phyloP scores from a whole-genome alignment of 2,113 vertebrate genomes.

The Hirundichthys speculiger region DNA sequence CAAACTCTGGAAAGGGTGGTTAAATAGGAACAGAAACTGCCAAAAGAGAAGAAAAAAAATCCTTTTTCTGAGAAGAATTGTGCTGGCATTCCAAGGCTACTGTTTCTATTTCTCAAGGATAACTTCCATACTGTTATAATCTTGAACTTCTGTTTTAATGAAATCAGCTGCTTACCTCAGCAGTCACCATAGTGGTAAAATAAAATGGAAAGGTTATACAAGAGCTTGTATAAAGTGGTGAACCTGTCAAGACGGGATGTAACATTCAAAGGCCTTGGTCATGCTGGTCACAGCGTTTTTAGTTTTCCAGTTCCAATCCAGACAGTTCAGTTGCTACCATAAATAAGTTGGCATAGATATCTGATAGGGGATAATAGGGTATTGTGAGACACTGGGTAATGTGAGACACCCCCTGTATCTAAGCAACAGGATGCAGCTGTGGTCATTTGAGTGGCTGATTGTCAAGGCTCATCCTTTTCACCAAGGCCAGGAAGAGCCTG shows the following conservation, averaged over 20 bases:
- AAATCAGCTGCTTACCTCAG: slow-evolving; percentile 64
- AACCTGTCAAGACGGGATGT: slow-evolving; percentile 39
- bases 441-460: too few species aligned
- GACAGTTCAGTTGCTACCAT: too few species aligned
- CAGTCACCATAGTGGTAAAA: slow-evolving; percentile 53
- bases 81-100: slow-evolving; percentile 29
- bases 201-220: slow-evolving; percentile 62
- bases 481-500: too few species aligned
- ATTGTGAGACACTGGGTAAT: too few species aligned
- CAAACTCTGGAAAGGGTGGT: slow-evolving; percentile 6
- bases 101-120: slow-evolving; percentile 58
- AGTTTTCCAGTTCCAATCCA: too few species aligned
- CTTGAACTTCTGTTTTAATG: slow-evolving; percentile 50
- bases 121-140: slow-evolving; percentile 45
- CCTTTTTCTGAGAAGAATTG: slow-evolving; percentile 19
- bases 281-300: not conserved
- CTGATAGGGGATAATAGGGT: too few species aligned
- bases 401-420: too few species aligned
- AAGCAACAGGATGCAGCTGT: too few species aligned
- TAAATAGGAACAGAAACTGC: slow-evolving; percentile 36
- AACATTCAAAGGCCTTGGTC: slow-evolving; percentile 29
- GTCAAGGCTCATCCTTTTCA: too few species aligned
- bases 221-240: slow-evolving; percentile 49
- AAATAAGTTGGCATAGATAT: too few species aligned
- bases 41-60: slow-evolving; percentile 3